Evolutionary conservation across 2,888 invertebrate genomes (phyloP).

Genomic region (Galerucella nymphaeae): DNA sequence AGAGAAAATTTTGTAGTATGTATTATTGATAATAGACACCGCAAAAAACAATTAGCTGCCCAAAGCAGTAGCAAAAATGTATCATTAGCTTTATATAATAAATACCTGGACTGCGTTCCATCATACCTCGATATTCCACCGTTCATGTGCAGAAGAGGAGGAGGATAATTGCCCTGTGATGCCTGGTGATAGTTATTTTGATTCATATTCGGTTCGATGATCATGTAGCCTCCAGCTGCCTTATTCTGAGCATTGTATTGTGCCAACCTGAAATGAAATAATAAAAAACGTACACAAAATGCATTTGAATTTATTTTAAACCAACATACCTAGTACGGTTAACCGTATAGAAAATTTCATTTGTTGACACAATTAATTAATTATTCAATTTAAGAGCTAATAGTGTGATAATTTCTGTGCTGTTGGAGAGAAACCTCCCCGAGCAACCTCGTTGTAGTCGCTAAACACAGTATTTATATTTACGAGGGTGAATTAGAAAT

Average conservation of each 20-base stretch:
- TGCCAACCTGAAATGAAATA: constrained; percentile 43
- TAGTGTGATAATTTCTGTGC: no score
- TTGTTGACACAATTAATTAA: no score
- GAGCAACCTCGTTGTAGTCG: no score
- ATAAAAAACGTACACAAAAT: constrained; percentile 18
- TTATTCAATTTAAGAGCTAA: no score
- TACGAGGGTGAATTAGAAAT: no score
- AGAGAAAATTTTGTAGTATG: no score
- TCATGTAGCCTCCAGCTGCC: constrained; percentile 61
- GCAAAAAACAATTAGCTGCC: background rate
- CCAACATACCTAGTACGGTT: background rate
- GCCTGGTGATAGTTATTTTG: constrained; percentile 61
- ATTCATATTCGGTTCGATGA: constrained; percentile 62
- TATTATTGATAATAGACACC: background rate
- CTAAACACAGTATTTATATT: no score
- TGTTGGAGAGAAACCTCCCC: no score
- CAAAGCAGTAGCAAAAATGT: background rate
- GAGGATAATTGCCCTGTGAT: constrained; percentile 67
- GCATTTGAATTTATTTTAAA: background rate
- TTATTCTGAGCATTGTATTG: constrained; percentile 51
- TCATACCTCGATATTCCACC: constrained; percentile 59
- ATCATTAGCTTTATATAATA: constrained; percentile 1
- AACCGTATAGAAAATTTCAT: no score
- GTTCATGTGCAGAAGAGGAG: constrained; percentile 67
- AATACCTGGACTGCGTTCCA: constrained; percentile 46